Conservation (phyloP, 2,888 invertebrate species). For the Sisyra terminalis region DNA sequence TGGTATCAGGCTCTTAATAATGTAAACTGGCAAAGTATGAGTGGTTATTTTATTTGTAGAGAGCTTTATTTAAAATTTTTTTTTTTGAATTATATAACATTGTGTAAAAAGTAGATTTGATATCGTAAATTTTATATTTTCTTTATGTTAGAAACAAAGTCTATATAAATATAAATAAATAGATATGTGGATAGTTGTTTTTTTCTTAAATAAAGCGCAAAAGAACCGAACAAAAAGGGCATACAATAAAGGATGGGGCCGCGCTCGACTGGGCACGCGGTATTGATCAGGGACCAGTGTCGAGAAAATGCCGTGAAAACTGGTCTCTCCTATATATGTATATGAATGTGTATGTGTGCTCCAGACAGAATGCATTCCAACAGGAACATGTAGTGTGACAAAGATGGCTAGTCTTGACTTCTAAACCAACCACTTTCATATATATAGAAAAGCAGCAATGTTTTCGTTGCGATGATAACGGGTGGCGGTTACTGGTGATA, state of each 20-base stretch:
- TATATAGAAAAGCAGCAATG: no score
- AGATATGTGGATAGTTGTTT: constrained; percentile 1
- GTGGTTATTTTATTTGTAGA: no score
- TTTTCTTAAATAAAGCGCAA: constrained; percentile 5
- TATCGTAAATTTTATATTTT: no score
- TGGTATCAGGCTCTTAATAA: no score
- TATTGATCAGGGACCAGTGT: constrained; percentile 2
- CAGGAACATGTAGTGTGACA: no score
- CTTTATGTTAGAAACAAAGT: neutral
- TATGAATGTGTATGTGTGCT: neutral
- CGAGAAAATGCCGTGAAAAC: neutral
- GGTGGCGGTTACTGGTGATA: no score
- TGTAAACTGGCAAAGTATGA: no score
- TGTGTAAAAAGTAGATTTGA: neutral
- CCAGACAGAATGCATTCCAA: no score
- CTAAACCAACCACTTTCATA: no score
- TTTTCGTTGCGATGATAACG: no score
- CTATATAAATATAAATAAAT: constrained; percentile 1
- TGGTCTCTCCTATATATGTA: neutral
- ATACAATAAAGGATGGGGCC: constrained; percentile 5
- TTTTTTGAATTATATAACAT: neutral
- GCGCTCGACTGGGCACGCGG: constrained; percentile 5
- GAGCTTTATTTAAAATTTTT: no score
- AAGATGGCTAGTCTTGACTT: no score
- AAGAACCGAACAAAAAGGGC: constrained; percentile 3